Evolutionary conservation across 2,888 invertebrate genomes (phyloP).

Genomic region (Scotopteryx bipunctaria): DNA sequence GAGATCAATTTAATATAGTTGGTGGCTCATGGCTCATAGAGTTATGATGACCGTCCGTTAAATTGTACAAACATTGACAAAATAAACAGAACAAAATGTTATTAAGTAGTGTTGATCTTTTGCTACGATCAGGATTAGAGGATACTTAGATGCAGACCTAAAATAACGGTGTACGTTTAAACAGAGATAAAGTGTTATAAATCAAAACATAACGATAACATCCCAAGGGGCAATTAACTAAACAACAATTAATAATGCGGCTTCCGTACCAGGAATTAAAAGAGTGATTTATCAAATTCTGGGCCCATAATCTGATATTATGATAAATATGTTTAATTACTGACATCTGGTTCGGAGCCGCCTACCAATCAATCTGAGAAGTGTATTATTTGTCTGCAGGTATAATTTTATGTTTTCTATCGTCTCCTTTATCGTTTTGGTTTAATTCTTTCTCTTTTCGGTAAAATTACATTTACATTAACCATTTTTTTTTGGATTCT

Average conservation of each 20-base stretch:
- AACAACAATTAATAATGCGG: constrained; percentile 39
- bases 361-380: constrained; percentile 21
- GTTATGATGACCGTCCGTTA: constrained; percentile 6
- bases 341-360: constrained; percentile 25
- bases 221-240: constrained; percentile 45
- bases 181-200: constrained; percentile 27
- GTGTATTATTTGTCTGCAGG: constrained; percentile 9
- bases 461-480: no score
- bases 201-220: constrained; percentile 38
- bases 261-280: constrained; percentile 35
- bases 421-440: constrained; percentile 6
- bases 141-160: constrained; percentile 10
- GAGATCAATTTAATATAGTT: constrained; percentile 24
- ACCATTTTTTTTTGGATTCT: no score
- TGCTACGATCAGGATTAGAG: neutral
- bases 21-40: constrained; percentile 13
- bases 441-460: no score
- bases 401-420: constrained; percentile 14
- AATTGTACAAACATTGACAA: neutral
- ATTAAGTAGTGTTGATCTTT: constrained; percentile 1
- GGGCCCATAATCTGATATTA: constrained; percentile 29
- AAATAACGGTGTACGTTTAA: constrained; percentile 29
- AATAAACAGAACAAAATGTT: neutral
- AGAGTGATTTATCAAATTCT: constrained; percentile 35
- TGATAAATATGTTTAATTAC: constrained; percentile 31